Evolutionary conservation across 35 echinoderm and acorn worm species (phyloP).

Genomic region (Apostichopus parvimensis): DNA sequence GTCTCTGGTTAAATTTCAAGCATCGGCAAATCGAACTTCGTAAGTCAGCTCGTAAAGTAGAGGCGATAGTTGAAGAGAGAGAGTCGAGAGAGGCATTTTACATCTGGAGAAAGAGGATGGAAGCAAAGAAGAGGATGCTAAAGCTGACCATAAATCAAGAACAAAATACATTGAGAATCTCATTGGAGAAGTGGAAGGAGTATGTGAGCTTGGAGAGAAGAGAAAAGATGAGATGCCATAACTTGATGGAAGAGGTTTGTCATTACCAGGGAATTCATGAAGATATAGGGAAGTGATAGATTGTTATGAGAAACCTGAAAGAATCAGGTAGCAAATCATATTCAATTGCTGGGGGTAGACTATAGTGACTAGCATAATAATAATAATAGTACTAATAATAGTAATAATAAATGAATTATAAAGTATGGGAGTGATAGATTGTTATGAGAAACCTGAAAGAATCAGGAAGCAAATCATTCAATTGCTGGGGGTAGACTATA

Average conservation of each 20-base stretch:
- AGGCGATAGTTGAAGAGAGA: neutral
- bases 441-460: no score
- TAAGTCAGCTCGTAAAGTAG: neutral
- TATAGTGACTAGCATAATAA: no score
- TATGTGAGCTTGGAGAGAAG: slow-evolving; percentile 4
- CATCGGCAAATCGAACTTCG: neutral
- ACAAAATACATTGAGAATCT: neutral
- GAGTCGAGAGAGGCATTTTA: neutral
- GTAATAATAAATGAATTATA: no score
- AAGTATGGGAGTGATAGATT: no score
- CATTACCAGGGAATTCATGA: neutral
- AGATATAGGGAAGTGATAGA: no score
- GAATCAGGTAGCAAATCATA: no score
- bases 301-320: no score
- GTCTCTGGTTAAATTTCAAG: neutral
- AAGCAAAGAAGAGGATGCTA: neutral
- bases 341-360: no score
- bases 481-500: no score
- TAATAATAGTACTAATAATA: no score
- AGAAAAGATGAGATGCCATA: neutral
- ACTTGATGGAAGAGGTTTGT: slow-evolving; percentile 5
- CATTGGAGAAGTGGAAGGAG: slow-evolving; percentile 6
- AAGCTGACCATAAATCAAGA: neutral
- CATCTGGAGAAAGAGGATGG: neutral
- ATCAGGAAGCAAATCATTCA: no score